Evolutionary conservation across 2,797 vertebrate genomes (phyloP), one percentile per base, ranked within the genome.

Genomic region (Ceyx erithaca): DNA sequence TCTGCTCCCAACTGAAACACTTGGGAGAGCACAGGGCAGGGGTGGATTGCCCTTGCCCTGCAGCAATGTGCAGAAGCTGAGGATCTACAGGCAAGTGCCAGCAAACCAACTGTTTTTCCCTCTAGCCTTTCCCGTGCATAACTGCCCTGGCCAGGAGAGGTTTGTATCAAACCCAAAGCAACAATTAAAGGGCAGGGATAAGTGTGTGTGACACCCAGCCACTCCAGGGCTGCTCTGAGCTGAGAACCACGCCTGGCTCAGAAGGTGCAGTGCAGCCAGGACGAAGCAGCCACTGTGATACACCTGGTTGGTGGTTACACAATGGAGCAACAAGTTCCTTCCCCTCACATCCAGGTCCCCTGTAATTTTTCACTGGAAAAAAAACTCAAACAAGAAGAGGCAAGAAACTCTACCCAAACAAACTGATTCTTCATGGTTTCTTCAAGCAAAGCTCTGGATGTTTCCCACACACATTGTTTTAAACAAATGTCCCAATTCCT

Each of bases 251-350:
- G 41, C 64, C 49, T 8, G 54, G 15, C n/a, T 19, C 64, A 33
- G 23, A 48, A 25, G 45, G 48, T 0, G 4, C n/a, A 35, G 0
- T 0, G 30, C 45, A 45, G 33, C 41, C 37, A 58, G 43, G 25
- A 40, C 1, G 14, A 68, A 77, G 71, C 26, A 43, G 43, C 23
- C 1, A 2, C 14, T 7, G 26, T 1, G 5, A 26, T 23, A 52
- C 51, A 48, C 30, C 14, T 49, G 9, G 13, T 14, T 21, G 15
- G 20, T 6, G 6, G 15, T 13, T 2, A 55, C 1, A 1, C 19
- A 64, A 61, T 2, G 0, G 28, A 67, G 35, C 33, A 72, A 26
- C 7, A 67, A 20, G 37, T 35, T 77, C 35, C n/a, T 35, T 51
- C 33, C 51, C 30, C 31, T 35, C 41, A 30, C 52, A 14, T 25